These are phyloP conservation scores for Drosophila pachea DNA, from an alignment of 1,140 invertebrate species.

Conservation along the genomic window DNA sequence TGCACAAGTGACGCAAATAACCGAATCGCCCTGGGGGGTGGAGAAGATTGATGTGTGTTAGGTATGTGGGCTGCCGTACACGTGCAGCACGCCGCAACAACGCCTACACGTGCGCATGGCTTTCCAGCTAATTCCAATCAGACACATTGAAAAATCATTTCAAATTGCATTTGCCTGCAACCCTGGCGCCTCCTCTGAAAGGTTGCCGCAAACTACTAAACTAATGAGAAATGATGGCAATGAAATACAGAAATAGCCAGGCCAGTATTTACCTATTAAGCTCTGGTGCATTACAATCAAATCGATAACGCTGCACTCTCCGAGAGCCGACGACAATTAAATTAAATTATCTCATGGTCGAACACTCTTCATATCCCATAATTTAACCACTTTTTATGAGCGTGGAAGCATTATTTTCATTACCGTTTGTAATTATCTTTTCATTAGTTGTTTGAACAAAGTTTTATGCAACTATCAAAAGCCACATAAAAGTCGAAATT, in stretches of 20 bases:
- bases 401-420: constrained; percentile 36
- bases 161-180: constrained; percentile 43
- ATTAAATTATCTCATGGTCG: not conserved
- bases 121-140: constrained; percentile 19
- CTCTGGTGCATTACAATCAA: not conserved
- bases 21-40: not conserved
- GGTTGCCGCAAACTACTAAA: not conserved
- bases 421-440: constrained; percentile 58
- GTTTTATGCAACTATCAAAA: constrained; percentile 26
- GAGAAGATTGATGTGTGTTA: constrained; percentile 39
- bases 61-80: constrained; percentile 39
- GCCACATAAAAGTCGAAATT: constrained; percentile 42
- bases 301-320: not conserved
- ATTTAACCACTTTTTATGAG: not conserved
- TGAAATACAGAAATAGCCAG: not conserved
- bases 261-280: not conserved
- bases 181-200: constrained; percentile 23
- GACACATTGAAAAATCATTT: constrained; percentile 43
- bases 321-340: not conserved
- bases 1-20: constrained; percentile 29
- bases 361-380: not conserved
- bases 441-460: constrained; percentile 30
- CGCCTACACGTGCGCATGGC: constrained; percentile 27
- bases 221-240: not conserved
- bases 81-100: constrained; percentile 20